phyloP scores from a whole-genome alignment of 2,113 vertebrate genomes.

The Laticauda colubrina region DNA sequence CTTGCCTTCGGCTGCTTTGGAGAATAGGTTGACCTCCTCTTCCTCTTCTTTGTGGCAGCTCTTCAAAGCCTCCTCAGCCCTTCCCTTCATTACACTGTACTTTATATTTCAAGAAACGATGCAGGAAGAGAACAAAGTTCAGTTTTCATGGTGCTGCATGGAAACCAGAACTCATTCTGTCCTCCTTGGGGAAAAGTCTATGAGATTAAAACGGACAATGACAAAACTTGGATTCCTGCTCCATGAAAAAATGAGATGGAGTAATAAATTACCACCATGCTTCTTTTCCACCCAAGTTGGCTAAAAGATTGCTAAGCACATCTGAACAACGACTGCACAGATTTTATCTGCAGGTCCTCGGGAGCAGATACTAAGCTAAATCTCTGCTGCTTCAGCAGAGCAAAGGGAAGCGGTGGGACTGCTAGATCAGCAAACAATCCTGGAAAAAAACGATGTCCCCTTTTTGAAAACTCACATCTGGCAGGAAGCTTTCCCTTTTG shows the following conservation, averaged over 20 bases:
- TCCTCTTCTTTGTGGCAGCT: not conserved
- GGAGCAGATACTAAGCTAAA: not conserved
- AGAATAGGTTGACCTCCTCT: not conserved
- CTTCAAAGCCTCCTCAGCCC: too few species aligned
- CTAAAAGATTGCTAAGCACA: not conserved
- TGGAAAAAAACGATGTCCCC: slow-evolving; percentile 8
- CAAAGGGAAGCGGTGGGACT: slow-evolving; percentile 25
- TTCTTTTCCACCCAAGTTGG: not conserved
- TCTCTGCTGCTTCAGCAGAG: slow-evolving; percentile 16
- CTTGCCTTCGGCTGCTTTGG: not conserved
- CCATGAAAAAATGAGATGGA: too few species aligned
- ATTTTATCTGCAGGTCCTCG: not conserved
- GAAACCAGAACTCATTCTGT: not conserved
- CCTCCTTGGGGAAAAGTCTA: too few species aligned
- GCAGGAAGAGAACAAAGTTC: not conserved
- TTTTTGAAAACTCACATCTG: slow-evolving; percentile 64
- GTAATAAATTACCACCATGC: not conserved
- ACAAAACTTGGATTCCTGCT: not conserved
- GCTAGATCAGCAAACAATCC: slow-evolving; percentile 15
- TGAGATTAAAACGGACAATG: not conserved
- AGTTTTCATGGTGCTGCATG: not conserved
- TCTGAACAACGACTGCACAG: not conserved
- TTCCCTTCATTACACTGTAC: not conserved
- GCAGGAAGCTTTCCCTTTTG: slow-evolving; percentile 77
- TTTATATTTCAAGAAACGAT: not conserved